Base-by-base conservation (phyloP, 2,797 vertebrate genomes). In the Epinephelus coioides region DNA sequence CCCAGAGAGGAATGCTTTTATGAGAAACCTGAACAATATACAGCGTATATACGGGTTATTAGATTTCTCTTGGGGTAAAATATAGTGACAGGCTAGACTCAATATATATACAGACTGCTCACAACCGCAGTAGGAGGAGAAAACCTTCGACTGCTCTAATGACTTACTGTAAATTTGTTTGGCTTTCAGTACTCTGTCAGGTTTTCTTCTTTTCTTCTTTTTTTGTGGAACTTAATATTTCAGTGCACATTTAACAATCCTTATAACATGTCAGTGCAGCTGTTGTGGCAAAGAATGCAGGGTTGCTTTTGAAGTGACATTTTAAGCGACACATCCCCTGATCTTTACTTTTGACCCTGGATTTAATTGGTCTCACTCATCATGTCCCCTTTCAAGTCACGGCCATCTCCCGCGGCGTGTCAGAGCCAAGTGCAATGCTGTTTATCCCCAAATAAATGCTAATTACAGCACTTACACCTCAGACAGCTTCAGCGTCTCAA, bases 1-100 rank as follows among this genome's bases (percentile, higher is more conserved):
- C 84, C 88, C 82, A 44, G 83, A 63, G 89, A 89, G 88, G 74
- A 78, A 82, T 73, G 69, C 78, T 85, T 91, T 92, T 86, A 90
- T 89, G 88, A 86, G 83, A 89, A 88, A 83, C 64, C 82, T 65
- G 69, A 86, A 89, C 91, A 92, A 91, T 90, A 89, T 83, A 86
- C 84, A 85, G 81, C 86, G 88, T 70, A 87, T 86, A 86, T 79
- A 83, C 77, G 84, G 85, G 83, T 83, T 92, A 90, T 91, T 94
- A 87, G 87, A 91, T 92, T 92, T 80, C 77, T 80, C 73, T 76
- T 46, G 71, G 56, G 74, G 43, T 89, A 79, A 90, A 90, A 88
- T 88, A 91, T 61, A 65, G 77, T 65, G 83, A 88, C 84, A 84
- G 76, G 60, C 43, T 4, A 23, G 54, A 70, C 72, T 81, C 23